phyloP scores from a whole-genome alignment of 1,140 invertebrate genomes.

The Tribolium madens region DNA sequence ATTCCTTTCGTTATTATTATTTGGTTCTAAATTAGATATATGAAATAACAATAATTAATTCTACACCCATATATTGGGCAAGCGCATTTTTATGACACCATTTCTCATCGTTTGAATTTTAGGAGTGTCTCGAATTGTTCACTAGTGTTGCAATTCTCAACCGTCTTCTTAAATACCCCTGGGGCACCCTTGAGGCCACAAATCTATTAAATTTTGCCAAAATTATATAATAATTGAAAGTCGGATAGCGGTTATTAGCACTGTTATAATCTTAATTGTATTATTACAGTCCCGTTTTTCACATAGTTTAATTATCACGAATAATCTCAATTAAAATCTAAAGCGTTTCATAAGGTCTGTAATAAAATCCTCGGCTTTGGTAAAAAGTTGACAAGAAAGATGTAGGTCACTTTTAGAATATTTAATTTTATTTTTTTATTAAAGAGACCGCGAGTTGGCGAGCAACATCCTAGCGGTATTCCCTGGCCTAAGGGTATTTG shows the following conservation, averaged over 20 bases:
- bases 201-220: not conserved
- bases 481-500: not conserved
- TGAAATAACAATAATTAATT: constrained; percentile 8
- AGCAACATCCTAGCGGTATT: not conserved
- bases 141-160: not conserved
- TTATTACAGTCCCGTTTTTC: constrained; percentile 30
- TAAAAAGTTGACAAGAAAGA: not conserved
- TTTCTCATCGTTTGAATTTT: constrained; percentile 17
- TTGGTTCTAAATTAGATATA: constrained; percentile 1
- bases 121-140: constrained; percentile 9
- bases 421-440: not conserved
- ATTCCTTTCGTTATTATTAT: not conserved
- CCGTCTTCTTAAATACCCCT: not conserved
- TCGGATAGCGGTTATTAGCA: not conserved
- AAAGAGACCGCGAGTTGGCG: not conserved
- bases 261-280: constrained; percentile 34
- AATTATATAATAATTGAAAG: constrained; percentile 29
- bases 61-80: constrained; percentile 20
- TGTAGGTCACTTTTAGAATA: constrained; percentile 3
- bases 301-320: constrained; percentile 18
- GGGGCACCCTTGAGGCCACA: not conserved
- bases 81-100: not conserved
- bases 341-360: not conserved
- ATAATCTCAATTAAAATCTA: constrained; percentile 14
- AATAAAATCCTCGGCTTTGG: not conserved